Conservation (phyloP, 2,797 vertebrate species). For the Alectoris magna region DNA sequence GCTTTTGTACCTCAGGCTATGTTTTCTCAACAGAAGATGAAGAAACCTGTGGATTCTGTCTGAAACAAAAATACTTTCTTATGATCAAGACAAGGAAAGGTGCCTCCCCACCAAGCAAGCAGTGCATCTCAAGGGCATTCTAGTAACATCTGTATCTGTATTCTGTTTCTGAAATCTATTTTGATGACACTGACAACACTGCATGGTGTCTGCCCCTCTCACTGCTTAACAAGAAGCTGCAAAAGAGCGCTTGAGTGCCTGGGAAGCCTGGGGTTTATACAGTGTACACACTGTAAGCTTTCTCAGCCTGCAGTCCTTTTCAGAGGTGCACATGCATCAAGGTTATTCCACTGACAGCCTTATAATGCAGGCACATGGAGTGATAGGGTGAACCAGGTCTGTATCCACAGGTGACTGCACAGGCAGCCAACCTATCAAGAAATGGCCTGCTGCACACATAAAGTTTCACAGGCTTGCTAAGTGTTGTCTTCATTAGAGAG, state of each 20-base stretch:
- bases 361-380: background rate
- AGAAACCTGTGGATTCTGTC: background rate
- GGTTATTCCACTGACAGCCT: background rate
- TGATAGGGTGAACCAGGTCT: background rate
- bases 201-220: background rate
- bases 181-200: background rate
- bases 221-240: background rate
- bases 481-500: background rate
- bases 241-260: background rate
- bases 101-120: background rate
- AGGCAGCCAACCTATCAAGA: background rate
- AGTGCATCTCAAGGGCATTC: background rate
- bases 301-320: background rate
- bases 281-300: accelerated
- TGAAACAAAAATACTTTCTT: background rate
- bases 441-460: background rate
- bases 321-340: background rate
- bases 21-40: background rate
- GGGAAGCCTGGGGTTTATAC: background rate
- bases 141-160: background rate
- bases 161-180: background rate
- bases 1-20: background rate
- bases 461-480: background rate
- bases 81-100: background rate
- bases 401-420: background rate